These are phyloP conservation scores for Chloroceryle inda DNA, from an alignment of 2,797 vertebrate genomes.

Conservation along the genomic window DNA sequence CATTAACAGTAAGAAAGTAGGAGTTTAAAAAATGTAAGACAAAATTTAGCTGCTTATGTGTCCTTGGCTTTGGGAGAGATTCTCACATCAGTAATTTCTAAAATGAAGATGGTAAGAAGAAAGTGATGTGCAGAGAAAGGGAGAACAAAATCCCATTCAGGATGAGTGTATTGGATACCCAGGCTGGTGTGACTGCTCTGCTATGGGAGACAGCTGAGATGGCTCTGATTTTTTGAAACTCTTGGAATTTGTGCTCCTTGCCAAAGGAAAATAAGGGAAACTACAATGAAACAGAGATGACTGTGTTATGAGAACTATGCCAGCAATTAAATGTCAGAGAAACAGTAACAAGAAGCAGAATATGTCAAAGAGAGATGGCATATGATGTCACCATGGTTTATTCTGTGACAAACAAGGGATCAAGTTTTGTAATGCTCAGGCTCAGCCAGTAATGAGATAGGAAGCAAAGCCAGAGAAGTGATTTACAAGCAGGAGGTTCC, in stretches of 20 bases:
- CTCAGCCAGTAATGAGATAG: conserved; percentile 44
- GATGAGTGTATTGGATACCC: neutral
- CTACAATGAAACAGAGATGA: neutral
- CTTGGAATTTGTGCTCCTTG: neutral
- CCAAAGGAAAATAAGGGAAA: conserved; percentile 11
- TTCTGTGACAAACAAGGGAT: neutral
- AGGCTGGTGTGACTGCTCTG: neutral
- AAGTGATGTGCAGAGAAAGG: neutral
- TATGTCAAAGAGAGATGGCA: neutral
- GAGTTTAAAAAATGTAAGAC: neutral
- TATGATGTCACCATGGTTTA: conserved; percentile 25
- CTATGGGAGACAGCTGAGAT: neutral
- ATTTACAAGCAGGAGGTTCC: conserved; percentile 25
- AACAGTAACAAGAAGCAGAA: neutral
- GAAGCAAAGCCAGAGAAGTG: conserved; percentile 36
- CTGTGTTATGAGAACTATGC: neutral
- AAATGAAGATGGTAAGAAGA: neutral
- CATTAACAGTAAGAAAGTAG: neutral
- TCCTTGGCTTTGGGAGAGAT: neutral
- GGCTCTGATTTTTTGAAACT: neutral
- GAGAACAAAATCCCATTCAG: neutral
- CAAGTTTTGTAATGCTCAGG: conserved; percentile 7
- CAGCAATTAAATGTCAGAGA: conserved; percentile 7
- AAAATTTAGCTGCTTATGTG: neutral
- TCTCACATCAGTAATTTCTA: neutral